Percentiles rank a stretch among this genome's conserved stretches.
Conservation (phyloP, 2,113 vertebrate genomes). For the Microcebus lehilahytsara region DNA sequence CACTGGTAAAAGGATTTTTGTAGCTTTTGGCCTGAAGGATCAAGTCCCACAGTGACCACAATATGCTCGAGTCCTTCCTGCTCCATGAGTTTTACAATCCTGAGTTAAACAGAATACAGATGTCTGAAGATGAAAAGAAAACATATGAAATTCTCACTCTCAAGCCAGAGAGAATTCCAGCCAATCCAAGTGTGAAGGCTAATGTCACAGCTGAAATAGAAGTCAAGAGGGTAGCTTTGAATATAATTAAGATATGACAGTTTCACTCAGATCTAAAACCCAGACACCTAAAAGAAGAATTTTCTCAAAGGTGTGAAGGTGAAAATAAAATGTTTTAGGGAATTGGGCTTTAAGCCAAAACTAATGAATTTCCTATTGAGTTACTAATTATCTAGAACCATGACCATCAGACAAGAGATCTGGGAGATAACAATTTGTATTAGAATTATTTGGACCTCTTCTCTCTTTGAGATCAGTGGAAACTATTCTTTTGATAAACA, state of each 20-base stretch:
- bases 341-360: conserved; percentile 55
- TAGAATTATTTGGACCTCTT: neutral
- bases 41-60: conserved; percentile 58
- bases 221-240: conserved; percentile 70
- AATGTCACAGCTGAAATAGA: conserved; percentile 72
- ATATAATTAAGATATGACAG: conserved; percentile 77
- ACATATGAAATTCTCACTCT: conserved; percentile 72
- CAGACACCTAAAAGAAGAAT: conserved; percentile 55
- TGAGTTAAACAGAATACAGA: conserved; percentile 73
- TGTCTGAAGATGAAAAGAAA: conserved; percentile 77
- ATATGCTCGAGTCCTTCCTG: conserved; percentile 22
- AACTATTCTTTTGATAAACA: neutral
- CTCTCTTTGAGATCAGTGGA: neutral
- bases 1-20: conserved; percentile 49
- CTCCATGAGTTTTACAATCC: conserved; percentile 57
- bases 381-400: conserved; percentile 41
- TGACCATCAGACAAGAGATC: neutral
- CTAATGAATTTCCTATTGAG: conserved; percentile 69
- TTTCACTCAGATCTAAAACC: conserved; percentile 67
- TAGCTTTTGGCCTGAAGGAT: conserved; percentile 47
- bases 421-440: neutral
- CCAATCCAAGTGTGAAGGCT: conserved; percentile 71
- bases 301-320: conserved; percentile 62
- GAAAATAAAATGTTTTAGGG: conserved; percentile 66
- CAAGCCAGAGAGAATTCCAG: conserved; percentile 62